These are phyloP conservation scores for Saccopteryx bilineata DNA, from an alignment of 2,113 vertebrate genomes.

Conservation along the genomic window DNA sequence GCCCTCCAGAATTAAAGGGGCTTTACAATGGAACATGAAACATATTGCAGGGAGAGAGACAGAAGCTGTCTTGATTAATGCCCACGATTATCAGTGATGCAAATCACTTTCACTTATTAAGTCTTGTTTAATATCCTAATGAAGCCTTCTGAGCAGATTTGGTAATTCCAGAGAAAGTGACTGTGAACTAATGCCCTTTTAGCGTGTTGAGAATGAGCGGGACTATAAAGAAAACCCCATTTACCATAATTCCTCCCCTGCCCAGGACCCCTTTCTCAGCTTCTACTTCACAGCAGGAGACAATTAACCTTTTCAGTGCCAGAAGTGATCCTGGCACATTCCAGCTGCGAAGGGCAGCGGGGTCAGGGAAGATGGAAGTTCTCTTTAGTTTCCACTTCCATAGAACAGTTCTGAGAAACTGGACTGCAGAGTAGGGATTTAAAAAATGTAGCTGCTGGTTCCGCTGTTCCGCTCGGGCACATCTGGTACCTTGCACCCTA, in stretches of 20 bases:
- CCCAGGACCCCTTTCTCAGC: conserved; percentile 88
- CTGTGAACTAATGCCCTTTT: conserved; percentile 92
- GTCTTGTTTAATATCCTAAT: conserved; percentile 99
- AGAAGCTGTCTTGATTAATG: conserved; percentile 99
- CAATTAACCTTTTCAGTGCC: conserved; percentile 91
- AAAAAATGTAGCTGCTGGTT: conserved; percentile 25
- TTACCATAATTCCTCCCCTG: conserved; percentile 90
- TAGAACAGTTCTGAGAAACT: conserved; percentile 83
- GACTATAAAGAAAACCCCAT: conserved; percentile 90
- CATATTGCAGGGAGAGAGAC: conserved; percentile 94
- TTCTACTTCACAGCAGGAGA: conserved; percentile 88
- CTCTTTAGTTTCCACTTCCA: conserved; percentile 86
- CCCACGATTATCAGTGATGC: conserved; percentile 97
- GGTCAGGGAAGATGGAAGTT: conserved; percentile 89
- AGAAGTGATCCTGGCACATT: conserved; percentile 86
- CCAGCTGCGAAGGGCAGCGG: conserved; percentile 89
- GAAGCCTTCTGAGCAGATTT: conserved; percentile 98
- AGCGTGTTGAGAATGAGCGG: conserved; percentile 88
- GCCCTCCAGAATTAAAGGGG: conserved; percentile 95
- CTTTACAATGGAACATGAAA: conserved; percentile 95
- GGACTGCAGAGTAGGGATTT: conserved; percentile 51
- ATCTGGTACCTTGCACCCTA: conserved; percentile 53
- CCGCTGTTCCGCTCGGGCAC: neutral
- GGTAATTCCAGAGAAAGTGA: conserved; percentile 93
- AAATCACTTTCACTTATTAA: conserved; percentile 99